A percentile compares a stretch with the other conserved stretches of the same genome.
Evolutionary conservation across 2,888 invertebrate genomes (phyloP).

Genomic region (Auanema sp.): DNA sequence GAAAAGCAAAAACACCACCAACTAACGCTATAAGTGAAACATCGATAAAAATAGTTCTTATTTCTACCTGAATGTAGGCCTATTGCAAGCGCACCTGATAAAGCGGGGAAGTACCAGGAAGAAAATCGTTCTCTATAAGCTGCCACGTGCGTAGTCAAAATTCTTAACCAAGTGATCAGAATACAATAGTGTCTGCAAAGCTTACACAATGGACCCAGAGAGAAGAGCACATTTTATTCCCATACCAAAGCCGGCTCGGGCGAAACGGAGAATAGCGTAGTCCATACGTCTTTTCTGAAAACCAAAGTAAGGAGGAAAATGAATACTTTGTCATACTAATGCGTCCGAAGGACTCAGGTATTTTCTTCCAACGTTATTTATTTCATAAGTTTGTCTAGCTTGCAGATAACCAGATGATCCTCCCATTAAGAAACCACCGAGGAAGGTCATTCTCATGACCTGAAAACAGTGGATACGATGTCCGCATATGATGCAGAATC

Average conservation of each 20-base stretch:
- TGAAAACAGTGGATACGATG: slow-evolving; percentile 3
- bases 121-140: slow-evolving; percentile 45
- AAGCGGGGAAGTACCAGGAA: slow-evolving; percentile 49
- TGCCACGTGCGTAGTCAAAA: slow-evolving; percentile 42
- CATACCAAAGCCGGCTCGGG: slow-evolving; percentile 41
- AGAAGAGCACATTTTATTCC: slow-evolving; percentile 44
- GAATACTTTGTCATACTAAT: slow-evolving; percentile 23
- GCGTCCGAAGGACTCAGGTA: slow-evolving; percentile 48
- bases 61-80: slow-evolving; percentile 39
- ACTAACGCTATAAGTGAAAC: slow-evolving; percentile 43
- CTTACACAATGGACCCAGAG: slow-evolving; percentile 50
- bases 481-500: not conserved
- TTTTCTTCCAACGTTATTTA: slow-evolving; percentile 38
- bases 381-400: slow-evolving; percentile 40
- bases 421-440: slow-evolving; percentile 46
- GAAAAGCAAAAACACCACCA: slow-evolving; percentile 49
- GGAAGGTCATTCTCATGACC: slow-evolving; percentile 43
- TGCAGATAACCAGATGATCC: slow-evolving; percentile 42
- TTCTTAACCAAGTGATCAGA: slow-evolving; percentile 24
- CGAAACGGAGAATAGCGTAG: slow-evolving; percentile 47
- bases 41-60: not conserved
- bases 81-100: slow-evolving; percentile 51
- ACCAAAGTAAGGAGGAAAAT: not conserved
- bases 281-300: slow-evolving; percentile 40
- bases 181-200: slow-evolving; percentile 2